These are phyloP conservation scores for Hippocampus zosterae DNA, from an alignment of 2,113 vertebrate genomes.

Conservation along the genomic window DNA sequence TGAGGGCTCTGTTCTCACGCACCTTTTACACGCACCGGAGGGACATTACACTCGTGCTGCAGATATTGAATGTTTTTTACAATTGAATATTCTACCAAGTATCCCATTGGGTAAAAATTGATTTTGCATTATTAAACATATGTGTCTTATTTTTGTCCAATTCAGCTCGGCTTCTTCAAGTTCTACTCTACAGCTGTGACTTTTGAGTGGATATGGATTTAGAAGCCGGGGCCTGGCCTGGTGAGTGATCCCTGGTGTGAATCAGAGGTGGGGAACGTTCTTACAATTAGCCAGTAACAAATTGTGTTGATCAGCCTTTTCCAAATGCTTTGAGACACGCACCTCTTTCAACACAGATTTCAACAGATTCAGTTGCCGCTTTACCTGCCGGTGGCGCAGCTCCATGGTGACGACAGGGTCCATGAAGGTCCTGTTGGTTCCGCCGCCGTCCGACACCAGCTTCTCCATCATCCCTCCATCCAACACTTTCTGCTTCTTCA, in stretches of 20 bases:
- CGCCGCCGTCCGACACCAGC: conserved; percentile 68
- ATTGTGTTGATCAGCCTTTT: conserved; percentile 7
- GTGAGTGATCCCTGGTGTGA: no score
- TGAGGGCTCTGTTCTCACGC: conserved; percentile 78
- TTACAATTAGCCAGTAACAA: conserved; percentile 16
- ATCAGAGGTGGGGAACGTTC: background rate
- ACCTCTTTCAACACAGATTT: background rate
- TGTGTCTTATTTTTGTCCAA: no score
- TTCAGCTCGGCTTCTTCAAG: no score
- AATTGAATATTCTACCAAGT: no score
- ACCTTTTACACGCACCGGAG: conserved; percentile 64
- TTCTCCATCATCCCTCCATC: conserved; percentile 66
- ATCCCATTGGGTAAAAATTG: no score
- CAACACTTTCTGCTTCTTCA: conserved; percentile 80
- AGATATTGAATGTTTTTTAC: no score
- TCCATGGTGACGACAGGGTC: conserved; percentile 86
- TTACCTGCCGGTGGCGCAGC: conserved; percentile 85
- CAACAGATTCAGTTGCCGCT: conserved; percentile 36
- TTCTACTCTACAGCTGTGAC: no score
- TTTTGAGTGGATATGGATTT: no score
- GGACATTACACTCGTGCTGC: no score
- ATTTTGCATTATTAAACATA: no score
- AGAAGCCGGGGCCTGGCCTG: no score
- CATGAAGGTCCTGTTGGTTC: conserved; percentile 61
- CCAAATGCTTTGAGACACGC: no score